Base-by-base conservation (phyloP, 2,888 invertebrate species). In the Dynastes maya region DNA sequence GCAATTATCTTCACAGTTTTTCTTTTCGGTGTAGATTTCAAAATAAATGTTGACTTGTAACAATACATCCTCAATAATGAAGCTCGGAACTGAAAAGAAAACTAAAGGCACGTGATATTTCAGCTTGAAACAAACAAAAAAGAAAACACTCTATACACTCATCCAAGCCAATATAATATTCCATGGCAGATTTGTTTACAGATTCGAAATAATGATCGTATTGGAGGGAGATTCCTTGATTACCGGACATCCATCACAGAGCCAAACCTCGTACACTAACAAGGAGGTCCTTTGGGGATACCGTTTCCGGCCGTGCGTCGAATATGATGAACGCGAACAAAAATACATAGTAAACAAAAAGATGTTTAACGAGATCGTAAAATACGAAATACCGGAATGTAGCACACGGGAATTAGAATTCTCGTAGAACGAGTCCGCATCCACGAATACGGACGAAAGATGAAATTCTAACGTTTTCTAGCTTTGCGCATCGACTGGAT, bases 261-360 rank as follows among this genome's bases (percentile, higher is more conserved):
- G 93, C 79, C 88, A 94, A 67, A 94, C 95, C 0, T 96, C 96
- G 0, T 96, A 95, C 86, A 88, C 95, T n/a, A 94, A 95, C 22
- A 91, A 91, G 75, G 96, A 96, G 88, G 94, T 96, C 72, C 91
- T 93, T 76, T 96, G 96, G 96, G 96, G 96, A 1, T 94, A 95
- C 87, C 89, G 95, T 29, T 96, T 96, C 87, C 91, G 92, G 82
- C 84, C 83, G 9, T 87, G 87, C 78, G 82, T 86, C 79, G 88
- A 76, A 86, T 92, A 91, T 68, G 93, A 93, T 86, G 91, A 91
- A 81, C 90, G 90, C 74, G 86, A 90, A 0, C 90, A 91, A 79
- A 88, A 90, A 8, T 93, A 92, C 85, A 86, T 89, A 0, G 91
- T 95, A 3, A 93, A 94, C 84, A 90, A 91, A 63, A 92, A 92